Conservation (phyloP, 1,140 invertebrate species). For the Brachionus manjavacas region DNA sequence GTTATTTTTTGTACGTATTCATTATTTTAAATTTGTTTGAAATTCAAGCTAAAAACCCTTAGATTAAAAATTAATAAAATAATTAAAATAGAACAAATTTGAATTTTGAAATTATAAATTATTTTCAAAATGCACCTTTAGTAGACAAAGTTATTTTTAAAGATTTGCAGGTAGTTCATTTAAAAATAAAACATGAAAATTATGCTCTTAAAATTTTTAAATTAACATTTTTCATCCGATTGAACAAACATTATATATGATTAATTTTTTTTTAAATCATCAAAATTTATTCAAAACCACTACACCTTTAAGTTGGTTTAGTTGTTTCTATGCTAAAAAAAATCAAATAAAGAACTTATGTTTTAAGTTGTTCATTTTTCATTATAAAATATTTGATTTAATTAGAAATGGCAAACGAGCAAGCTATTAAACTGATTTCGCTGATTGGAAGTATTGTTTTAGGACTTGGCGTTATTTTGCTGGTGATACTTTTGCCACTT, state of each 20-base stretch:
- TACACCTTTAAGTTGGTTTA: background rate
- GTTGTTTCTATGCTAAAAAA: background rate
- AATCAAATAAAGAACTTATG: background rate
- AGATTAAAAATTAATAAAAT: too few species aligned
- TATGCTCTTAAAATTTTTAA: background rate
- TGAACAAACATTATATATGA: background rate
- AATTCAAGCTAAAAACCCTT: too few species aligned
- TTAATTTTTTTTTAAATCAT: background rate
- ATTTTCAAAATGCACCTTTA: too few species aligned
- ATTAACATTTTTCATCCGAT: background rate
- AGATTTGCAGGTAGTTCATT: background rate
- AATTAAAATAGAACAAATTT: too few species aligned
- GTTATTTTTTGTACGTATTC: background rate
- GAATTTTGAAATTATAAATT: too few species aligned
- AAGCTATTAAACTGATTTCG: background rate
- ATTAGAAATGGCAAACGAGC: conserved; percentile 28
- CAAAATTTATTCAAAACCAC: background rate
- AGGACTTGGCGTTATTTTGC: conserved; percentile 5
- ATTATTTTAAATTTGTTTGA: too few species aligned
- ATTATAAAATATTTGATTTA: background rate
- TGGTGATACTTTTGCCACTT: conserved; percentile 44
- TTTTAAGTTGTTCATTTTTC: background rate
- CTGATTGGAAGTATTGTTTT: background rate
- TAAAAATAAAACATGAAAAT: background rate
- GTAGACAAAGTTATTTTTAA: background rate